Conservation (phyloP, 2,888 invertebrate species). For the Dryomyza anilis region DNA sequence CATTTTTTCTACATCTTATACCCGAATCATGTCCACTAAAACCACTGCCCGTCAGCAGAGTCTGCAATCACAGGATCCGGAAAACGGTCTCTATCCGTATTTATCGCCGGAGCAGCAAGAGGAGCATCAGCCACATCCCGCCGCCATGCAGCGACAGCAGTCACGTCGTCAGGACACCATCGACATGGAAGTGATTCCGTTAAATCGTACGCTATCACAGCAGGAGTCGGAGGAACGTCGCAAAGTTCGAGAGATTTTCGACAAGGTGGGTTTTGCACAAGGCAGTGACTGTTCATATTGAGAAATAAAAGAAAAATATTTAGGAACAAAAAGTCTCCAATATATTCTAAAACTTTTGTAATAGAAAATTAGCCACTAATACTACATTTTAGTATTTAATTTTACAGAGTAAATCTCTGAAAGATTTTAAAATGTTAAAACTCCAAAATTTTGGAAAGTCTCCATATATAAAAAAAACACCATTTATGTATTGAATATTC, state of each 20-base stretch:
- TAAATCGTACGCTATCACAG: constrained; percentile 43
- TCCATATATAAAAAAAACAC: too few species aligned
- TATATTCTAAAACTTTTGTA: too few species aligned
- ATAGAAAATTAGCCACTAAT: too few species aligned
- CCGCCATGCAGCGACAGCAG: constrained; percentile 42
- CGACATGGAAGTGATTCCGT: constrained; percentile 54
- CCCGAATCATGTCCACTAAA: constrained; percentile 40
- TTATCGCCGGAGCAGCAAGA: constrained; percentile 43
- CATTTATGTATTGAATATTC: too few species aligned
- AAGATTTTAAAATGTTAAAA: too few species aligned
- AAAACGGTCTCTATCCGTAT: constrained; percentile 52
- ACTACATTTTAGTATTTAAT: too few species aligned
- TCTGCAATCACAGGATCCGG: constrained; percentile 46
- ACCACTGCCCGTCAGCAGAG: constrained; percentile 42
- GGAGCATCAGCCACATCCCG: not conserved
- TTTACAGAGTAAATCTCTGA: too few species aligned
- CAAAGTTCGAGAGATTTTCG: constrained; percentile 50
- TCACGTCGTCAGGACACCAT: constrained; percentile 53
- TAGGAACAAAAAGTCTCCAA: too few species aligned
- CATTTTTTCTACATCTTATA: not conserved
- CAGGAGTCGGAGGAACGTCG: constrained; percentile 51
- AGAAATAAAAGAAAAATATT: too few species aligned
- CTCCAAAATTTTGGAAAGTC: too few species aligned
- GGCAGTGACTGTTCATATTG: too few species aligned
- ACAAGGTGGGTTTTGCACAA: constrained; percentile 44